Conservation (phyloP, 2,888 invertebrate species). For the Coenonympha arcania region DNA sequence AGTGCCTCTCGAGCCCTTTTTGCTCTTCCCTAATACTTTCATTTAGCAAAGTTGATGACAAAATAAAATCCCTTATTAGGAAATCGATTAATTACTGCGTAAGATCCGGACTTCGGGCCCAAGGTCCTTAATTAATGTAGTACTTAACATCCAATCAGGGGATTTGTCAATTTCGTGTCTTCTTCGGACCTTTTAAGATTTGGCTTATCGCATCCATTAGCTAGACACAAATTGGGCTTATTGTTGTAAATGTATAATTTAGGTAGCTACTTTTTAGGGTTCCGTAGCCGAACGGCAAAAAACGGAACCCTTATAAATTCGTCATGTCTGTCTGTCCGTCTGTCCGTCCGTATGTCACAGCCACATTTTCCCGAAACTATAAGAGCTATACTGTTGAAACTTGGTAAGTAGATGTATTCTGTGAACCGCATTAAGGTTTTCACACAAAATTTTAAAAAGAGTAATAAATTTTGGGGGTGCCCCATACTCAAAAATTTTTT, state of each 20-base stretch:
- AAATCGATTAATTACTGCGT: conserved; percentile 27
- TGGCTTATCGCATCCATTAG: conserved; percentile 17
- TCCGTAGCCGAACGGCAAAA: too few species aligned
- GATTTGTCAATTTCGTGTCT: conserved; percentile 30
- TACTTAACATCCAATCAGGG: conserved; percentile 34
- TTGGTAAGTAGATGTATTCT: too few species aligned
- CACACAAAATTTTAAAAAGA: too few species aligned
- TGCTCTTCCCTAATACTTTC: conserved; percentile 2
- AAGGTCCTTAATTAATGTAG: conserved; percentile 29
- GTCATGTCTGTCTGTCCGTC: too few species aligned
- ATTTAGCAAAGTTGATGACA: conserved; percentile 16
- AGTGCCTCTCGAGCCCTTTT: conserved; percentile 8
- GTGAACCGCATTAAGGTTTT: too few species aligned
- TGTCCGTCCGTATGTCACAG: too few species aligned
- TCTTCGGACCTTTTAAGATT: conserved; percentile 28
- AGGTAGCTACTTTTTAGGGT: too few species aligned
- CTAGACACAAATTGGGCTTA: conserved; percentile 1
- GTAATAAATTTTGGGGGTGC: too few species aligned
- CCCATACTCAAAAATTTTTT: too few species aligned
- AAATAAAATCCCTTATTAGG: conserved; percentile 23
- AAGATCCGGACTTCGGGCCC: conserved; percentile 21
- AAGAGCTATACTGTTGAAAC: too few species aligned
- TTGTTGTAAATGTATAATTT: conserved; percentile 6
- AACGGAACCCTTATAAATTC: too few species aligned
- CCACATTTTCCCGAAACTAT: too few species aligned